These are phyloP conservation scores for Trachemys scripta DNA, from an alignment of 2,113 vertebrate genomes.

Conservation along the genomic window DNA sequence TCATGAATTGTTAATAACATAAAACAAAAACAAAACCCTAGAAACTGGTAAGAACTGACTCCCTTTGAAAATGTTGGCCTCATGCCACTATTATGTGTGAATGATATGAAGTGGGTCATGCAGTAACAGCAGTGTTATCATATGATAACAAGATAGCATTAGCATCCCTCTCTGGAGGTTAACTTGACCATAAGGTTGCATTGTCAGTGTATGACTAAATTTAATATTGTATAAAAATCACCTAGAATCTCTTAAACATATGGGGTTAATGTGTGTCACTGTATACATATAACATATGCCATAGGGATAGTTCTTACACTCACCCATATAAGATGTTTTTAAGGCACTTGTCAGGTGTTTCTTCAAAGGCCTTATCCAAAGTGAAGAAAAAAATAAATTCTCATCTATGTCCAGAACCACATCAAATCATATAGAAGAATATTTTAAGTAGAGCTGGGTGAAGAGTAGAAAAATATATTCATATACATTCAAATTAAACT, in stretches of 20 bases:
- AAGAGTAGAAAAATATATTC: neutral
- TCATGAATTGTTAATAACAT: conserved; percentile 51
- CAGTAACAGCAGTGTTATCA: neutral
- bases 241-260: neutral
- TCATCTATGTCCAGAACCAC: neutral
- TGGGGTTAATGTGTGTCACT: neutral
- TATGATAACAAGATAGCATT: neutral
- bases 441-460: neutral
- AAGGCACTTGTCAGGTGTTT: conserved; percentile 11
- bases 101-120: neutral
- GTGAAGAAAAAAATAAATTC: neutral
- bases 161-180: neutral
- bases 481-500: neutral
- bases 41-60: conserved; percentile 20
- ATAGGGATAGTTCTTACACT: neutral
- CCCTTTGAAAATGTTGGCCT: neutral
- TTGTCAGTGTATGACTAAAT: neutral
- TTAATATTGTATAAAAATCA: neutral
- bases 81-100: neutral
- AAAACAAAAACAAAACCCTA: neutral
- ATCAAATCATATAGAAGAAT: neutral
- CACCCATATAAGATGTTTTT: neutral
- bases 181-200: neutral
- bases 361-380: neutral
- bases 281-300: neutral